Base-by-base conservation (phyloP, 1,140 invertebrate species). In the Asobara japonica region DNA sequence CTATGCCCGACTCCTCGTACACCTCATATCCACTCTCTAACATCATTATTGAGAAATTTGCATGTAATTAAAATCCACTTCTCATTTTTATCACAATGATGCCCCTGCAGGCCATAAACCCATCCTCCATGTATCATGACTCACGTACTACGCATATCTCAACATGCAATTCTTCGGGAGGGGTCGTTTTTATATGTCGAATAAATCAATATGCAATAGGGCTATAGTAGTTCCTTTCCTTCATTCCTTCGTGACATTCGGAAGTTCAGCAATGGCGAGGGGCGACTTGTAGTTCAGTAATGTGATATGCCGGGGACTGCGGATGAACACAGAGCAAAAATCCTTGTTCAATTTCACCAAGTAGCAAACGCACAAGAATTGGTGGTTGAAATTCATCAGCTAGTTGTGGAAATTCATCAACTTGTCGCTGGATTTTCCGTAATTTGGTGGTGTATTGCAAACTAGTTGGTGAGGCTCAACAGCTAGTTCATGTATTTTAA, bases 171-270 rank as follows among this genome's bases (percentile, higher is more conserved):
- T 70, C 41, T 30, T 45, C 56, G 64, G 13, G 6, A 25, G 66
- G 33, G 64, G 16, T n/a, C n/a, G 22, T 18, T 56, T 56, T 56
- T 56, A 56, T 56, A 56, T 45, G 16, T 22, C 29, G n/a, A 64
- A 70, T 70, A 60, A 48, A 70, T 70, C 69, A 61, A 70, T 70
- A 70, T 70, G 36, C 36, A 64, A 20, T 36, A 36, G 31, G 69
- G 16, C 33, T 38, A 10, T 10, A 7, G 51, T 20, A 18, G 7
- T 56, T 56, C 33, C n/a, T 48, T 36, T 33, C 41, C 18, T 45
- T 45, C 41, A 18, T 45, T 61, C 38, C 18, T 16, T 61, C 11
- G 25, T 38, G 60, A 31, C 60, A 70, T 70, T 70, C 16, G 33
- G 29, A 64, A 64, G 60, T 41, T 10, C 36, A 38, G 22, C 22